Evolutionary conservation across 2,888 invertebrate species (phyloP).

Genomic region (Trilocha varians): DNA sequence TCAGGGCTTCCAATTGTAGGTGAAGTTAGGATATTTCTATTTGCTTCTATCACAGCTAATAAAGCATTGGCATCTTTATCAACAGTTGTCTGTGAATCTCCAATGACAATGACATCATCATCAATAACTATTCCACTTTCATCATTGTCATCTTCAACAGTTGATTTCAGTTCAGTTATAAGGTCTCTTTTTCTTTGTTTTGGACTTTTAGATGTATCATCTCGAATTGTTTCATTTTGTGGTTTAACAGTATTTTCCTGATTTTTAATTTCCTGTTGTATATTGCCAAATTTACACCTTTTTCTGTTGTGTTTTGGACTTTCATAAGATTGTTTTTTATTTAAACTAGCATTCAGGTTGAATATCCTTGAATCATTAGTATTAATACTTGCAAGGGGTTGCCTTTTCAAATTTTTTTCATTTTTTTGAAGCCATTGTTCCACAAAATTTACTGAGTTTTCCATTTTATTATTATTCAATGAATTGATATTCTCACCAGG

Average conservation of each 20-base stretch:
- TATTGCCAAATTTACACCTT: slow-evolving; percentile 7
- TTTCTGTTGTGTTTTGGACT: slow-evolving; percentile 9
- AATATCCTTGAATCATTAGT: slow-evolving; percentile 20
- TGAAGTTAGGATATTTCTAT: slow-evolving; percentile 19
- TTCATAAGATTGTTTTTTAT: background rate
- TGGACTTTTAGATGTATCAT: background rate
- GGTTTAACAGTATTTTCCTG: background rate
- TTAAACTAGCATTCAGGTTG: background rate
- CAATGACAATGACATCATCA: slow-evolving; percentile 37
- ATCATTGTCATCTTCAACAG: slow-evolving; percentile 21
- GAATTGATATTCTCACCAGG: slow-evolving; percentile 37
- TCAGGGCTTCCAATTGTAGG: slow-evolving; percentile 11
- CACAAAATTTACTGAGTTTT: slow-evolving; percentile 37
- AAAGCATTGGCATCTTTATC: slow-evolving; percentile 52
- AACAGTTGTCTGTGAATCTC: slow-evolving; percentile 33
- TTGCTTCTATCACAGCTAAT: slow-evolving; percentile 39
- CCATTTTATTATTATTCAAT: slow-evolving; percentile 30
- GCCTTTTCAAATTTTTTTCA: slow-evolving; percentile 28
- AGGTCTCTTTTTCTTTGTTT: slow-evolving; percentile 1
- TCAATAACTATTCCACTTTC: slow-evolving; percentile 49
- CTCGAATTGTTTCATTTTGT: background rate
- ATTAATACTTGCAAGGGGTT: slow-evolving; percentile 47
- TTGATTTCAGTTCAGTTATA: slow-evolving; percentile 8
- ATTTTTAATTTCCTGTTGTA: background rate
- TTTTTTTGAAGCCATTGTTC: slow-evolving; percentile 47